Evolutionary conservation across 2,888 invertebrate species (phyloP).

Genomic region (Megaustenia siamemsis): DNA sequence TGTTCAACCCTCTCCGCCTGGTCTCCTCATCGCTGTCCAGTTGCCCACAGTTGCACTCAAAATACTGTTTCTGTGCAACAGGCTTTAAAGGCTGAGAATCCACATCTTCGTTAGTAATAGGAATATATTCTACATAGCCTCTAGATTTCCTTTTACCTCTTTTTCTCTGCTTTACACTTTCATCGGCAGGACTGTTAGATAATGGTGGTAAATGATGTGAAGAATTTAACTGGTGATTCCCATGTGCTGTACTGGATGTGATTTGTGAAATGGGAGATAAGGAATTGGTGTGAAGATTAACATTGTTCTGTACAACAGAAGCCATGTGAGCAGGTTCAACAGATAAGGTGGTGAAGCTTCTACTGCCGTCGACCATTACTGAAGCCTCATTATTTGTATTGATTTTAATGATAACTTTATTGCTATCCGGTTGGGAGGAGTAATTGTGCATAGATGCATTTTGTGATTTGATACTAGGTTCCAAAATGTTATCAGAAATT

Average conservation of each 20-base stretch:
- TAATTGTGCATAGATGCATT: background rate
- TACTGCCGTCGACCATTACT: slow-evolving; percentile 4
- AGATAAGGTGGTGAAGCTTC: background rate
- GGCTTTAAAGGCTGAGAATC: slow-evolving; percentile 32
- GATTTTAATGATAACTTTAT: slow-evolving; percentile 32
- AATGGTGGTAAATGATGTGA: background rate
- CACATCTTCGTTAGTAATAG: slow-evolving; percentile 26
- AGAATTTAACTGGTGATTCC: background rate
- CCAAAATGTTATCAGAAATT: background rate
- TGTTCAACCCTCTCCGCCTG: slow-evolving; percentile 74
- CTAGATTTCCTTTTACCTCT: slow-evolving; percentile 49
- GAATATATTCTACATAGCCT: slow-evolving; percentile 48
- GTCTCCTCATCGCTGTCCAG: slow-evolving; percentile 54
- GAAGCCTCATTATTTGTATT: slow-evolving; percentile 22
- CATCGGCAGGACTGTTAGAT: background rate
- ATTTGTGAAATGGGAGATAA: background rate
- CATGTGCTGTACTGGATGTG: background rate
- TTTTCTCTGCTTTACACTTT: slow-evolving; percentile 8
- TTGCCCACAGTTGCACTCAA: slow-evolving; percentile 81
- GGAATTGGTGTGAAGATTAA: background rate
- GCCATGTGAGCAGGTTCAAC: background rate
- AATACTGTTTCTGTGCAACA: slow-evolving; percentile 60
- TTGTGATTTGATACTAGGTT: background rate
- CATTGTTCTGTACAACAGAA: background rate
- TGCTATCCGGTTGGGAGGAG: background rate